These are phyloP conservation scores for Falco punctatus DNA, from an alignment of 2,113 vertebrate species.

Conservation along the genomic window DNA sequence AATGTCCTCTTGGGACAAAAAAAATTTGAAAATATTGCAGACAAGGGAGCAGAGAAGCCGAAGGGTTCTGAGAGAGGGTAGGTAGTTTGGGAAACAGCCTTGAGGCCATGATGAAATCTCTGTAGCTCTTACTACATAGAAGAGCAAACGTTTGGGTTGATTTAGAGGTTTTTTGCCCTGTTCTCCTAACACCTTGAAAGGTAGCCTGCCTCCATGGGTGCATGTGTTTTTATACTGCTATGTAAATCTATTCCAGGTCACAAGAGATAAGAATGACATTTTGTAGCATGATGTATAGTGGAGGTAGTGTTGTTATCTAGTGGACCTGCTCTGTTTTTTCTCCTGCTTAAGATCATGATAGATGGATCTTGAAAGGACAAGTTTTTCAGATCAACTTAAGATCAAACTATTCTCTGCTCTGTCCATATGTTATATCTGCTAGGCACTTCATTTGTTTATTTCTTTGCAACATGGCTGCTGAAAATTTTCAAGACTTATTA, in stretches of 20 bases:
- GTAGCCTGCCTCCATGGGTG: background rate
- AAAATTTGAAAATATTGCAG: conserved; percentile 5
- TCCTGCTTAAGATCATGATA: background rate
- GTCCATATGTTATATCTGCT: background rate
- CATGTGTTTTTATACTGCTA: background rate
- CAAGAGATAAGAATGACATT: background rate
- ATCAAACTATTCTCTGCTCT: background rate
- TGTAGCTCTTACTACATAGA: background rate
- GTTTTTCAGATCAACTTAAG: background rate
- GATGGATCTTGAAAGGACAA: background rate
- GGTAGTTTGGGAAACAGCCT: conserved; percentile 8
- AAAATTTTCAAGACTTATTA: background rate
- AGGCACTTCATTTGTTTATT: background rate
- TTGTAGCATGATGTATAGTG: background rate
- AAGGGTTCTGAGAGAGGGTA: background rate
- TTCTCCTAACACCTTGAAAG: background rate
- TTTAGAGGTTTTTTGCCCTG: background rate
- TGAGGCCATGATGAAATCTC: background rate
- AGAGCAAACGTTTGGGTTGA: background rate
- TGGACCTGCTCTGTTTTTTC: background rate
- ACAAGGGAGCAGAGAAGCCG: background rate
- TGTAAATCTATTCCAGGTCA: background rate
- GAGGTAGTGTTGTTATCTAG: background rate
- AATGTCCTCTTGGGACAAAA: conserved; percentile 11
- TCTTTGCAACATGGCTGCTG: background rate